These are phyloP conservation scores for Deroptyus accipitrinus DNA, from an alignment of 2,113 vertebrate species.

Conservation along the genomic window DNA sequence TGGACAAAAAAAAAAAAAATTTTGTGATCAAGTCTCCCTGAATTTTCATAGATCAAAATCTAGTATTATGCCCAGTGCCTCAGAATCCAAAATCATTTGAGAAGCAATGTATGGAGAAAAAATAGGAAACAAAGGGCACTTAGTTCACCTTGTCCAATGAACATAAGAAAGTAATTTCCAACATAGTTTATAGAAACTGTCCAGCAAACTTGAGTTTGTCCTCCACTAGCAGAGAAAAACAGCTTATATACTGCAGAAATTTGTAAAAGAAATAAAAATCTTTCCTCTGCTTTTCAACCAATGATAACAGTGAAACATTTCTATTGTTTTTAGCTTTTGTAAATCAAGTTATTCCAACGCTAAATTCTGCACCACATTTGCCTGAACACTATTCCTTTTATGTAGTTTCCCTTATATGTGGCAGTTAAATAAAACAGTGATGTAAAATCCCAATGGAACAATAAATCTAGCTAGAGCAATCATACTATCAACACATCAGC, in stretches of 20 bases:
- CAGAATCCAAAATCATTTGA: not conserved
- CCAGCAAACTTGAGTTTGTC: not conserved
- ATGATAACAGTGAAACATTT: not conserved
- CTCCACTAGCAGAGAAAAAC: not conserved
- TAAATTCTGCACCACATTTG: not conserved
- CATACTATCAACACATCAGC: constrained; percentile 17
- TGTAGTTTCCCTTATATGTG: not conserved
- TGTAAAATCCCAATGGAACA: constrained; percentile 13
- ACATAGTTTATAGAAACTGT: not conserved
- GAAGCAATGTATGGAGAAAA: not conserved
- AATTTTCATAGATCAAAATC: not conserved
- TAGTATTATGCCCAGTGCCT: not conserved
- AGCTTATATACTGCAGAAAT: not conserved
- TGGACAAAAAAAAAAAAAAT: not conserved
- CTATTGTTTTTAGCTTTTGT: not conserved
- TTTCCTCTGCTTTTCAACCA: not conserved
- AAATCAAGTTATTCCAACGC: not conserved
- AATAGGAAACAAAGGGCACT: not conserved
- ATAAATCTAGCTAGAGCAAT: constrained; percentile 22
- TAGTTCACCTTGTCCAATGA: not conserved
- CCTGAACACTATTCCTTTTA: not conserved
- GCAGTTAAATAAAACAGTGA: not conserved
- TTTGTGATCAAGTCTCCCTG: not conserved
- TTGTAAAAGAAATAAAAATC: not conserved
- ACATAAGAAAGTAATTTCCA: not conserved